These are phyloP conservation scores for Cheilosia pagana DNA, from an alignment of 2,888 invertebrate genomes.

Conservation along the genomic window DNA sequence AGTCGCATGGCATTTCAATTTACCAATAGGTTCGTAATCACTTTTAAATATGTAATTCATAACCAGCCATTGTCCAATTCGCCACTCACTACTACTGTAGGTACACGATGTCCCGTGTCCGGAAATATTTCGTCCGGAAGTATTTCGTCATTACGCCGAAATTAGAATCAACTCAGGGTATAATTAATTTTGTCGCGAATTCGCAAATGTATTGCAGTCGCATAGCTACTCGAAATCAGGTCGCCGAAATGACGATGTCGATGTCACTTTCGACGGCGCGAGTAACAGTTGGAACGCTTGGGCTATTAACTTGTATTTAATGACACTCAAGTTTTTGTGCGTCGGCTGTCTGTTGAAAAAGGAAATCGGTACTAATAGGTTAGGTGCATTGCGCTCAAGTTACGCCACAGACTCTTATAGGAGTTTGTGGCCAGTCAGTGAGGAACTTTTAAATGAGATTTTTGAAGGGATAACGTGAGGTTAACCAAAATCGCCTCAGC, in stretches of 20 bases:
- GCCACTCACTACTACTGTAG: not conserved
- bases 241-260: constrained; percentile 15
- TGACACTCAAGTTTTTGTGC: constrained; percentile 20
- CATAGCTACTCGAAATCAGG: constrained; percentile 51
- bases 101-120: not conserved
- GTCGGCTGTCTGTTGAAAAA: constrained; percentile 5
- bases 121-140: constrained; percentile 55
- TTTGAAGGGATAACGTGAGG: too few species aligned
- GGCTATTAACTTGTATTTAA: constrained; percentile 61
- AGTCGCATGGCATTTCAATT: constrained; percentile 11
- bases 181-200: constrained; percentile 71
- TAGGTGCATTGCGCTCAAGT: not conserved
- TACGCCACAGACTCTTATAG: not conserved
- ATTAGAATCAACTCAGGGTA: constrained; percentile 70
- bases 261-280: constrained; percentile 9
- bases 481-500: too few species aligned
- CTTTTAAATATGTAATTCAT: constrained; percentile 69
- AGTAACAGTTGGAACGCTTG: constrained; percentile 19
- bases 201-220: constrained; percentile 58
- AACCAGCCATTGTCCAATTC: constrained; percentile 47
- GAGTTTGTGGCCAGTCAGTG: too few species aligned
- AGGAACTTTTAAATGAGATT: too few species aligned
- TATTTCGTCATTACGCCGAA: constrained; percentile 64
- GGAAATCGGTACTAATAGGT: not conserved
- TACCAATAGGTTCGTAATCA: constrained; percentile 57